Evolutionary conservation across 2,113 vertebrate genomes (phyloP).

Genomic region (Puffinus mauretanicus): DNA sequence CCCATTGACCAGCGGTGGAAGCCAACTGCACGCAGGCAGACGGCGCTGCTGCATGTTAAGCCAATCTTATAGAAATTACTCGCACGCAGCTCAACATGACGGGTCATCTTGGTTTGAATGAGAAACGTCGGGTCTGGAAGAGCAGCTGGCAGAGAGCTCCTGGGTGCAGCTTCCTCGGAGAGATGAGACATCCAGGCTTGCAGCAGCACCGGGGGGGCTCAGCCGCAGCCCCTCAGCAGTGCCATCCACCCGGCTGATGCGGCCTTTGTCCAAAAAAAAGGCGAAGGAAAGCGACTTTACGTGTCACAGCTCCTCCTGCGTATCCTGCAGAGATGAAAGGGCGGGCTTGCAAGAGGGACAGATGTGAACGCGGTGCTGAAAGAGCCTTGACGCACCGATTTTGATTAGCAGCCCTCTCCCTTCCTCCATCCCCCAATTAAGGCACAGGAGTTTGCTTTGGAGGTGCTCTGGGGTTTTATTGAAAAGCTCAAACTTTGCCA

Average conservation of each 20-base stretch:
- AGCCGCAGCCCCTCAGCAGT: accelerated
- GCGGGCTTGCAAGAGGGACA: neutral
- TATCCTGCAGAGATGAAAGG: neutral
- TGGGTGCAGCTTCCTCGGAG: neutral
- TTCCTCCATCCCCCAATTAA: accelerated
- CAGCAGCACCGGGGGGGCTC: neutral
- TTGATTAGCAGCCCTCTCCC: neutral
- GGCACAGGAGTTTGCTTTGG: neutral
- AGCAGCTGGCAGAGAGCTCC: accelerated
- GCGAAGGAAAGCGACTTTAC: neutral
- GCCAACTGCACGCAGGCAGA: neutral
- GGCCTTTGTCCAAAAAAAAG: neutral
- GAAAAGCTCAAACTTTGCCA: neutral
- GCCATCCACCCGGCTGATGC: accelerated
- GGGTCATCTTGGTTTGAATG: accelerated
- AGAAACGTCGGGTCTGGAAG: neutral
- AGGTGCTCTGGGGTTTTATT: neutral
- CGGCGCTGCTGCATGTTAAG: neutral
- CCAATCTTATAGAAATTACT: neutral
- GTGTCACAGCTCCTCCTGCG: neutral
- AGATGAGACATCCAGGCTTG: neutral
- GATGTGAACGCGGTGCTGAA: neutral
- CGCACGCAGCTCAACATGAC: accelerated
- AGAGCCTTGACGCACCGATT: neutral
- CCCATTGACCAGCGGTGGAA: neutral